A percentile compares a stretch with the other conserved stretches of the same genome.
phyloP scores from a whole-genome alignment of 2,888 invertebrate genomes.

The Adelphocoris suturalis region DNA sequence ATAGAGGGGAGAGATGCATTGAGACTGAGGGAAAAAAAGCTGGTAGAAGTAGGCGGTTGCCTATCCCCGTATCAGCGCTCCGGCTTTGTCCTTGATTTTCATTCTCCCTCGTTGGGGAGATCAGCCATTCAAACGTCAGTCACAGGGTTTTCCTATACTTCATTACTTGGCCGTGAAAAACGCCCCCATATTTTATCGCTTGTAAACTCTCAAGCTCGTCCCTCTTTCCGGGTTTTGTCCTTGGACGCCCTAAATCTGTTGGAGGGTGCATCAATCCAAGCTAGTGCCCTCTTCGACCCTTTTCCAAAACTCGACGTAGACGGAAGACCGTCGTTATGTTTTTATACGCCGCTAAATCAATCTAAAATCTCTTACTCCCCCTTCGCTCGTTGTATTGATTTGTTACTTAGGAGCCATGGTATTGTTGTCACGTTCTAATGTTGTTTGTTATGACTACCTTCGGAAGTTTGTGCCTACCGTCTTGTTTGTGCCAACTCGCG shows the following conservation, averaged over 20 bases:
- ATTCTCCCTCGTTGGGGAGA: slow-evolving; percentile 7
- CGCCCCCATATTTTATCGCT: slow-evolving; percentile 26
- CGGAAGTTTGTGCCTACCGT: too few relatives aligned
- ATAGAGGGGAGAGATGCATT: slow-evolving; percentile 15
- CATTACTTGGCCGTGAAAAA: slow-evolving; percentile 64
- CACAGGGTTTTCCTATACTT: slow-evolving; percentile 62
- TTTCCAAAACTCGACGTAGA: slow-evolving; percentile 31
- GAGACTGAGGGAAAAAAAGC: not conserved
- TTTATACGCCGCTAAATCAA: slow-evolving; percentile 50
- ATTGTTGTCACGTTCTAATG: slow-evolving; percentile 4
- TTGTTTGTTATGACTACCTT: too few relatives aligned
- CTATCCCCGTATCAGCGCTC: not conserved
- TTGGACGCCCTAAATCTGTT: slow-evolving; percentile 19
- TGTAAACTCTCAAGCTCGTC: not conserved
- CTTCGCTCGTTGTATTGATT: not conserved
- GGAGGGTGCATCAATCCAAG: slow-evolving; percentile 19
- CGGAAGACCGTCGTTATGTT: slow-evolving; percentile 39
- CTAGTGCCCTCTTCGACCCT: slow-evolving; percentile 20
- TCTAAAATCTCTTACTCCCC: slow-evolving; percentile 28
- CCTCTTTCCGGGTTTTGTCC: slow-evolving; percentile 22
- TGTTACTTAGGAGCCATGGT: not conserved
- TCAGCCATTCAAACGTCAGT: slow-evolving; percentile 66
- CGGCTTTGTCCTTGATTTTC: slow-evolving; percentile 31
- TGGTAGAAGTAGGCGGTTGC: not conserved
- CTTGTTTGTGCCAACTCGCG: too few relatives aligned